Evolutionary conservation across 2,797 vertebrate genomes (phyloP), one percentile per base, ranked within the genome.

Genomic region (Cercopithecus petaurista): DNA sequence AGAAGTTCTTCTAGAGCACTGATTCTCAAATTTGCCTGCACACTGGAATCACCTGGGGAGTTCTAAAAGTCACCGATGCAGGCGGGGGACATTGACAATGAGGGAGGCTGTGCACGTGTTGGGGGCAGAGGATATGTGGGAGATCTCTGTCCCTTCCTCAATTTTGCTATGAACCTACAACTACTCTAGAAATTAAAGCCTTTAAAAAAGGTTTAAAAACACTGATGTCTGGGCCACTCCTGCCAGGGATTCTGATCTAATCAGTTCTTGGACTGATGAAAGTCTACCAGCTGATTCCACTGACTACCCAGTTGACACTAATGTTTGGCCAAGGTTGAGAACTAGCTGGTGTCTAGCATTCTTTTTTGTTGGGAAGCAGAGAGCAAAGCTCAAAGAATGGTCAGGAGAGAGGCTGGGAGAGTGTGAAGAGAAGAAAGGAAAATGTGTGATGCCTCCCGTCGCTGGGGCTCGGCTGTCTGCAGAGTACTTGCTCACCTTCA

Each of bases 221-320:
- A 1, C 12, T 4, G 87, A 28, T 9, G 39, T 13, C 70, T 30
- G 57, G 30, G 8, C 57, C 80, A 24, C 57, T 22, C 21, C 24
- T 11, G 10, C 0, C 24, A 1, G 11, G 7, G 41, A 41, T 48
- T 77, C 59, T 41, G 11, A 33, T 14, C 10, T 15, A 26, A 2
- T 39, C 48, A n/a, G 70, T 41, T 73, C 67, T 30, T 15, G 43
- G 36, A 55, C 52, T 55, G 52, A 22, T 55, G 2, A 55, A 55
- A 55, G 52, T 55, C 52, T 55, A 55, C 19, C 52, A 55, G 52
- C 52, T 55, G 52, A 55, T 55, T 55, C 52, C 52, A 55, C 7
- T 55, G 43, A 10, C 67, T 28, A 8, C 14, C 36, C 39, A n/a
- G 28, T 5, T 11, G 2, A 33, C 41, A 28, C 1, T 4, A 52